A percentile compares a stretch with the other conserved stretches of the same genome.
These are phyloP conservation scores for Drosophila putrida DNA, from an alignment of 2,888 invertebrate genomes.

Conservation along the genomic window DNA sequence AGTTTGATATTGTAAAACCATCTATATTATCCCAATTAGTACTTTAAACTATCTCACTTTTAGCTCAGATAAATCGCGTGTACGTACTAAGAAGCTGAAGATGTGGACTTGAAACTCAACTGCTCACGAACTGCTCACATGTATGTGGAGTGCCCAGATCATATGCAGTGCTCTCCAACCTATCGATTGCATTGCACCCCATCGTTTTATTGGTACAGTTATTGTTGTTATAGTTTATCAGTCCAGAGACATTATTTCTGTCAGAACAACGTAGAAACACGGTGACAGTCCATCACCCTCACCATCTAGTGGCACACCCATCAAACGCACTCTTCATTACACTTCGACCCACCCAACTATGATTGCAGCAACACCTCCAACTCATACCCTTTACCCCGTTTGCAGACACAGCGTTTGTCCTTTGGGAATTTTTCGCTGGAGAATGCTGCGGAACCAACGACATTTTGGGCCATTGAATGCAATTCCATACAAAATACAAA, in stretches of 20 bases:
- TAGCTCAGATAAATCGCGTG: too few species aligned
- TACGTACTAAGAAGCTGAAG: too few species aligned
- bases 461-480: background rate
- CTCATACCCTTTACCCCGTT: background rate
- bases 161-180: background rate
- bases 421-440: constrained; percentile 44
- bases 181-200: constrained; percentile 56
- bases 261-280: constrained; percentile 39
- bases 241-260: constrained; percentile 45
- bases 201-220: constrained; percentile 37
- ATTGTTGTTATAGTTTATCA: constrained; percentile 42
- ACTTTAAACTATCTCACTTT: background rate
- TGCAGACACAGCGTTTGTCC: constrained; percentile 23
- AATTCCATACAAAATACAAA: constrained; percentile 3
- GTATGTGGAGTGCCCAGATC: too few species aligned
- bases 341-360: constrained; percentile 15
- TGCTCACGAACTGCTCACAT: too few species aligned
- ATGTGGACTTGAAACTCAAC: too few species aligned
- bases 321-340: background rate
- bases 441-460: constrained; percentile 5
- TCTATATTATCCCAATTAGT: background rate
- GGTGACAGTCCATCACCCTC: constrained; percentile 41
- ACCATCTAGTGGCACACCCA: constrained; percentile 44
- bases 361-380: constrained; percentile 43
- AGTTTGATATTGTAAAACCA: background rate